These are phyloP conservation scores for Callinectes sapidus DNA, from an alignment of 2,888 invertebrate genomes.

Conservation along the genomic window DNA sequence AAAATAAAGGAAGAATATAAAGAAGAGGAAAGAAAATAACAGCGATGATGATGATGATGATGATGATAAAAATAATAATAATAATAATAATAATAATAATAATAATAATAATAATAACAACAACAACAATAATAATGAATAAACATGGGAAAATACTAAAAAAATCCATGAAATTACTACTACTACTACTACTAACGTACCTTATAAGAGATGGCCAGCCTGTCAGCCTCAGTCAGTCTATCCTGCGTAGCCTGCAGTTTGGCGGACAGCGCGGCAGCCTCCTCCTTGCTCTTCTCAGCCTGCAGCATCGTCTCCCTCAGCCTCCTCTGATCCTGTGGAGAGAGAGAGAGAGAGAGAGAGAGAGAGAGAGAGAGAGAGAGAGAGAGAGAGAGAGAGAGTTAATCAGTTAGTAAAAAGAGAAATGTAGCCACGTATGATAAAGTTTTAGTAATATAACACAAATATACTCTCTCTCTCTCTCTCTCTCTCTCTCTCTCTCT, in stretches of 20 bases:
- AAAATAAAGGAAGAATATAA: background rate
- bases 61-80: background rate
- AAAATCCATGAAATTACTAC: too few relatives aligned
- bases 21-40: background rate
- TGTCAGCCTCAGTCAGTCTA: background rate
- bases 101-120: background rate
- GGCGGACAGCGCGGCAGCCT: background rate
- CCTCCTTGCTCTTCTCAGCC: constrained; percentile 23
- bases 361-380: constrained; percentile 15
- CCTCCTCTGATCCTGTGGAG: constrained; percentile 25
- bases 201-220: constrained; percentile 22
- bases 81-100: background rate
- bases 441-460: background rate
- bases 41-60: background rate
- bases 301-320: background rate
- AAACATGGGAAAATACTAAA: too few relatives aligned
- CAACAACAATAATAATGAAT: background rate
- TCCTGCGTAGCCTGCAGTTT: background rate
- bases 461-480: background rate
- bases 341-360: constrained; percentile 6
- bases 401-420: background rate
- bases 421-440: background rate
- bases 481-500: background rate
- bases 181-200: background rate
- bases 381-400: background rate